phyloP scores from a whole-genome alignment of 2,888 invertebrate species.

The Julus scanicus region DNA sequence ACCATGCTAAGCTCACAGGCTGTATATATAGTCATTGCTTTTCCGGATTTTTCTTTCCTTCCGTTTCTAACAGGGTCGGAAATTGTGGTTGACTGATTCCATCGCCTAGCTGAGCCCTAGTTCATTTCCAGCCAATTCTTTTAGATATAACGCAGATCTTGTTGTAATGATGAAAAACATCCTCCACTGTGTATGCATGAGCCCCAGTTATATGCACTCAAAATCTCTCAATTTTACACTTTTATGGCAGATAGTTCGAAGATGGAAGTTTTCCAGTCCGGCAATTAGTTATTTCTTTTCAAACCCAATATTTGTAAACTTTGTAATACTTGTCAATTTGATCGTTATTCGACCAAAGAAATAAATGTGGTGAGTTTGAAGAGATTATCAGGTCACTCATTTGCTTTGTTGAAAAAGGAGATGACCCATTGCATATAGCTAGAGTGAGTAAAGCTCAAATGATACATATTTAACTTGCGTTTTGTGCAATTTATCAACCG shows the following conservation, averaged over 20 bases:
- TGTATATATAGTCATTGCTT: slow-evolving; percentile 40
- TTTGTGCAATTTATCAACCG: not conserved
- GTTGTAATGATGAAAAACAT: slow-evolving; percentile 30
- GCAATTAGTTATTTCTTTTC: not conserved
- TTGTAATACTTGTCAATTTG: too few species aligned
- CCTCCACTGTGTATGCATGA: not conserved
- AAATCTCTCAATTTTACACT: slow-evolving; percentile 6
- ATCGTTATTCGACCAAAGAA: too few species aligned
- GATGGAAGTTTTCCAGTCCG: not conserved
- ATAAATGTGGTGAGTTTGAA: too few species aligned
- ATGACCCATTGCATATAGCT: too few species aligned
- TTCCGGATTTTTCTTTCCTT: slow-evolving; percentile 51
- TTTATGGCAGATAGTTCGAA: not conserved
- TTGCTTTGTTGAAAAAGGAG: too few species aligned
- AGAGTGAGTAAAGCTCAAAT: not conserved
- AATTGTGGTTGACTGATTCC: slow-evolving; percentile 51
- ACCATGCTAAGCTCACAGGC: not conserved
- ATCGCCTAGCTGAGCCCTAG: slow-evolving; percentile 41
- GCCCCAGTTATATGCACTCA: not conserved
- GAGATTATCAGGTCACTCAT: too few species aligned
- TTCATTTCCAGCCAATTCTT: slow-evolving; percentile 48
- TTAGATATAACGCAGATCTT: slow-evolving; percentile 37
- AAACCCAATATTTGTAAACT: too few species aligned
- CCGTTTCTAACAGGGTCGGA: slow-evolving; percentile 50
- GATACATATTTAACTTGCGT: not conserved